Evolutionary conservation across 2,888 invertebrate species (phyloP).

Genomic region (Myopa tessellatipennis): DNA sequence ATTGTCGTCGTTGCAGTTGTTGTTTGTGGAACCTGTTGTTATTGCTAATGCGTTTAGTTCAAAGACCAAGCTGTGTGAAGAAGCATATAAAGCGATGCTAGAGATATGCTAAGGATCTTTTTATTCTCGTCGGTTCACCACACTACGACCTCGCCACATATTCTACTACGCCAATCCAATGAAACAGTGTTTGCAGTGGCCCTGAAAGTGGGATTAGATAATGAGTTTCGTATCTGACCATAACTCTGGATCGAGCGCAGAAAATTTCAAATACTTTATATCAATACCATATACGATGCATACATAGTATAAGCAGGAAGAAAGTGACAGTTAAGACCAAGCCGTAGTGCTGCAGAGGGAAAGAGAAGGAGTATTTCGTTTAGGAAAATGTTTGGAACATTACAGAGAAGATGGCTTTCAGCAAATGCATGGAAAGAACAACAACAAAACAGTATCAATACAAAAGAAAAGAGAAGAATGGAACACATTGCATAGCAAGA

Average conservation of each 20-base stretch:
- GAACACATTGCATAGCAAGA: neutral
- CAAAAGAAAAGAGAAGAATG: too few species aligned
- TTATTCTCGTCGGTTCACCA: constrained; percentile 10
- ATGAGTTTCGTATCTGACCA: constrained; percentile 6
- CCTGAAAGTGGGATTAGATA: constrained; percentile 16
- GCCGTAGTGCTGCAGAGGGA: too few species aligned
- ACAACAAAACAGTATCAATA: neutral
- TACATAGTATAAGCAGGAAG: too few species aligned
- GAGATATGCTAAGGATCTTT: constrained; percentile 6
- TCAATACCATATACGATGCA: too few species aligned
- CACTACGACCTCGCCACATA: neutral
- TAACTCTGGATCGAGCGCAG: too few species aligned
- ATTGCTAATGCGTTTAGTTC: neutral
- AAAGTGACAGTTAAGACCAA: too few species aligned
- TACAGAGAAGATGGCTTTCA: neutral
- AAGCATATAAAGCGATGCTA: neutral
- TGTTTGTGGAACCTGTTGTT: neutral
- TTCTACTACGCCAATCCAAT: neutral
- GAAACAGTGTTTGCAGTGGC: neutral
- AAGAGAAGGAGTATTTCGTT: neutral
- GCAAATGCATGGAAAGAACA: neutral
- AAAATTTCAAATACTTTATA: too few species aligned
- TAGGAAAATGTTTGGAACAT: too few species aligned
- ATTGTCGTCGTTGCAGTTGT: constrained; percentile 1
- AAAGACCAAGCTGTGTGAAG: neutral